Evolutionary conservation across 1,140 invertebrate species (phyloP), one percentile per base, ranked within the genome.

Genomic region (Drosophila leontia): DNA sequence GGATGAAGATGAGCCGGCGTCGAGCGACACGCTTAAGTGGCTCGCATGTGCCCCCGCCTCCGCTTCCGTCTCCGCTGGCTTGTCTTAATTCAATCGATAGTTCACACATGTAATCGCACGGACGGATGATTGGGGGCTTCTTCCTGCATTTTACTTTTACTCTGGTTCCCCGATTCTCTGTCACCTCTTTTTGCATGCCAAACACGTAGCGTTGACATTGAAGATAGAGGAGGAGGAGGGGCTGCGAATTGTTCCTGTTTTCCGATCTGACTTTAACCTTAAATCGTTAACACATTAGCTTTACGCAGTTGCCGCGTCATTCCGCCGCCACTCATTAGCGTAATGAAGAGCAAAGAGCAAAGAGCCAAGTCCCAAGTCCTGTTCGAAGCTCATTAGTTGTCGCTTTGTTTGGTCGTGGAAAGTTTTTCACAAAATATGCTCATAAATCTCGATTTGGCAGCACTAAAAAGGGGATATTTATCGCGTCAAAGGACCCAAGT

Each of bases 41-140:
- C 85, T 70, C 68, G 58, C 55, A 57, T 42, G 45, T 47, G 34
- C 51, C 64, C 60, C 60, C 57, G 17, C 35, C 48, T 35, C 3
- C 37, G 19, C 7, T 15, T 32, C 9, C 23, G 2, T 15, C 47
- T 51, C 15, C 51, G 47, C 34, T 58, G 79, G 47, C 68, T 84
- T 75, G 85, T 88, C 85, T 88, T 88, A 88, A 90, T 90, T 88
- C 85, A 88, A 88, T 88, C 84, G 84, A 88, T 88, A 88, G 84
- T 88, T 88, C 84, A 88, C 84, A 88, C 84, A 88, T 88, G 84
- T 88, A 88, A 88, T 88, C 84, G 81, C 81, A 84, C 80, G 84
- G 79, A 60, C 67, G 58, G 53, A 71, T 79, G 76, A 79, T 79
- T 88, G 86, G 85, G 84, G 81, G 82, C 83, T 86, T 86, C 85